Percentiles rank a stretch among this genome's conserved stretches.
Evolutionary conservation across 2,797 vertebrate species (phyloP).

Genomic region (Enteromius treurensis): DNA sequence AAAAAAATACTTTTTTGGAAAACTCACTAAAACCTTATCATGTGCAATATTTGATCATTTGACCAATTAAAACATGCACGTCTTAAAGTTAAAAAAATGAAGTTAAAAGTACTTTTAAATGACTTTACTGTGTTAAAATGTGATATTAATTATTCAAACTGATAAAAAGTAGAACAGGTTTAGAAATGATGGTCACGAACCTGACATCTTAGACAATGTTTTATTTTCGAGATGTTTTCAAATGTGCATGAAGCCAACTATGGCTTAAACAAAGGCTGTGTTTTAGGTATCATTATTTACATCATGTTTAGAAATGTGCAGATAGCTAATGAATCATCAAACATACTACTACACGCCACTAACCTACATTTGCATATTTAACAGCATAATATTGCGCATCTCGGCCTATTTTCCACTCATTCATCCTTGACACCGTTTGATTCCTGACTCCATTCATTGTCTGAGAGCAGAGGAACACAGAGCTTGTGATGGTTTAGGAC

Average conservation of each 20-base stretch:
- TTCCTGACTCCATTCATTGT: not conserved
- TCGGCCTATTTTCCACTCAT: not conserved
- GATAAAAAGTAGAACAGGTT: not conserved
- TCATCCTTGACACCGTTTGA: not conserved
- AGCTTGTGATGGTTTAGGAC: not conserved
- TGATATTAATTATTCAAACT: not conserved
- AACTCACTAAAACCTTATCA: too few species aligned
- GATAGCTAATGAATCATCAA: not conserved
- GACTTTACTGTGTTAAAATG: not conserved
- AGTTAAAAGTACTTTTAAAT: not conserved
- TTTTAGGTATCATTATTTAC: not conserved
- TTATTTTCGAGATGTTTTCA: not conserved
- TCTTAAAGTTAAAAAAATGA: not conserved
- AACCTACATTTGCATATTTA: not conserved
- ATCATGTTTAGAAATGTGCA: not conserved
- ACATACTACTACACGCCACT: not conserved
- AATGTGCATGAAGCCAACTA: not conserved
- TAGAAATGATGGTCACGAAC: not conserved
- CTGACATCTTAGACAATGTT: not conserved
- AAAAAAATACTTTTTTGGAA: too few species aligned
- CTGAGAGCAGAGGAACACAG: not conserved
- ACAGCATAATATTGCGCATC: not conserved
- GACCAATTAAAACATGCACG: too few species aligned
- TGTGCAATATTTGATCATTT: too few species aligned
- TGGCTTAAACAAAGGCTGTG: not conserved